These are phyloP conservation scores for Zosterops japonicus DNA, from an alignment of 2,113 vertebrate genomes.

Conservation along the genomic window DNA sequence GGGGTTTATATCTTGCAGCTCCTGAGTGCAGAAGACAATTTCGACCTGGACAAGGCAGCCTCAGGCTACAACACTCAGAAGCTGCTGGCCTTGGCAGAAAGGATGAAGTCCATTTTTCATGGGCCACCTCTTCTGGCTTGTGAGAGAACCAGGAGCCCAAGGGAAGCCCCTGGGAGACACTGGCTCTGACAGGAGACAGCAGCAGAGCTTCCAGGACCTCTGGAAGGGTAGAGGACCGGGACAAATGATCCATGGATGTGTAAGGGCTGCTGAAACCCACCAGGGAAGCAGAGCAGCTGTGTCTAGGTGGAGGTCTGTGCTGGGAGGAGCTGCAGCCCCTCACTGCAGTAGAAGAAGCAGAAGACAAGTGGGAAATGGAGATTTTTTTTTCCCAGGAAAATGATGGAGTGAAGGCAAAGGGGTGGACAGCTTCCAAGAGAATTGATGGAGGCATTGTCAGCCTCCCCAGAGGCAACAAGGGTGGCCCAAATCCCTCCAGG, in stretches of 20 bases:
- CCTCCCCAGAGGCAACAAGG: background rate
- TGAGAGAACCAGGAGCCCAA: background rate
- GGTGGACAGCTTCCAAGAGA: background rate
- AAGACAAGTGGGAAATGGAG: background rate
- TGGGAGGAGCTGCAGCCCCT: background rate
- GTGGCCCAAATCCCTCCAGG: background rate
- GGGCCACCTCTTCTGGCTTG: background rate
- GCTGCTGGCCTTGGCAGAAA: background rate
- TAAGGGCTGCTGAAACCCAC: background rate
- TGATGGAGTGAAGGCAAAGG: background rate
- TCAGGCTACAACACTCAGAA: background rate
- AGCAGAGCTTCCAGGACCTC: background rate
- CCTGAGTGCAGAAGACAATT: background rate
- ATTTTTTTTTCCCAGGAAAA: background rate
- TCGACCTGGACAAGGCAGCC: background rate
- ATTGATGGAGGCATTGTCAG: background rate
- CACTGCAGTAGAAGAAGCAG: background rate
- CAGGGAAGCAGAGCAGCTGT: background rate
- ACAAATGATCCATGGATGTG: background rate
- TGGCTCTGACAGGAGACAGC: background rate
- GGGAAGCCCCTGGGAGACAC: background rate
- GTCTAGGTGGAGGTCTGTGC: background rate
- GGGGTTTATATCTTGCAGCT: background rate
- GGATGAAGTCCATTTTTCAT: background rate
- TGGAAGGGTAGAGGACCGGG: background rate